phyloP scores from a whole-genome alignment of 2,888 invertebrate species.

The Dimorphilus gyrociliatus region DNA sequence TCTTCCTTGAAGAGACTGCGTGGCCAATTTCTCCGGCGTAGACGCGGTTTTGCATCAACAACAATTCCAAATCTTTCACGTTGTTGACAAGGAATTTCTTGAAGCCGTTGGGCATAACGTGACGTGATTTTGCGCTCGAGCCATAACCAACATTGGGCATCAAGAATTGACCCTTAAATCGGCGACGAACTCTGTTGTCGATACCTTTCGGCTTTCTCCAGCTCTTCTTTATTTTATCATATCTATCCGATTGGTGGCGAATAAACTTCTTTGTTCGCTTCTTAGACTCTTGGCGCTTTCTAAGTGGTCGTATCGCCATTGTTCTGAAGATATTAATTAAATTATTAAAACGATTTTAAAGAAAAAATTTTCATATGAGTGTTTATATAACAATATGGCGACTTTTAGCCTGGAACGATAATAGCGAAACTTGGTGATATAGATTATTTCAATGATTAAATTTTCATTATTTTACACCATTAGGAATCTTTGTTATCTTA shows the following conservation, averaged over 20 bases:
- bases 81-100: constrained; percentile 83
- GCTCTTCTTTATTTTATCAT: constrained; percentile 87
- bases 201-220: constrained; percentile 99
- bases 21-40: constrained; percentile 97
- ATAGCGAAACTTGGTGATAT: too few relatives aligned
- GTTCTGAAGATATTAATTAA: too few relatives aligned
- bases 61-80: constrained; percentile 78
- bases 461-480: too few relatives aligned
- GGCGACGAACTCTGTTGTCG: constrained; percentile 94
- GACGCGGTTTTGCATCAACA: constrained; percentile 96
- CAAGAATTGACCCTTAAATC: constrained; percentile 95
- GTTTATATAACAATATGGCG: too few relatives aligned
- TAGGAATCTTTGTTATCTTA: too few relatives aligned
- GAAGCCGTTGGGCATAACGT: constrained; percentile 95
- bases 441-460: too few relatives aligned
- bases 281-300: constrained; percentile 55
- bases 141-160: constrained; percentile 99
- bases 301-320: constrained; percentile 26
- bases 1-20: constrained; percentile 89
- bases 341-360: too few relatives aligned
- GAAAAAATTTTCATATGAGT: too few relatives aligned
- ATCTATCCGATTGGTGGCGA: constrained; percentile 94
- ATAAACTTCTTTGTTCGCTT: constrained; percentile 96
- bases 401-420: too few relatives aligned
- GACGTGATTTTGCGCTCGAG: constrained; percentile 77